Evolutionary conservation across 2,797 vertebrate species (phyloP).

Genomic region (Denticeps clupeoides): DNA sequence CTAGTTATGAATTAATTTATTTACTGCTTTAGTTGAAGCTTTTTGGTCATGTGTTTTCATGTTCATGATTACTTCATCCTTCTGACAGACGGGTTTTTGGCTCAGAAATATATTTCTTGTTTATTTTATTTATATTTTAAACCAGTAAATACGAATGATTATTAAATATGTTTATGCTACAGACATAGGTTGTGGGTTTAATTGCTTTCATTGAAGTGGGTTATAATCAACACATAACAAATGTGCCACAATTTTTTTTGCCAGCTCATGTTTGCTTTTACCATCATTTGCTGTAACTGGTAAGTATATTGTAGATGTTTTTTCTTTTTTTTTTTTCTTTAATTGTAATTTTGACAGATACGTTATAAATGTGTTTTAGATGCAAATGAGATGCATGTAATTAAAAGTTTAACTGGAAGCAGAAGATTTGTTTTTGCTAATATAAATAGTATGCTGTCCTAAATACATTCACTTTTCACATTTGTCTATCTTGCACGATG

Average conservation of each 20-base stretch:
- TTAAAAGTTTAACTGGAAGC: too few species aligned
- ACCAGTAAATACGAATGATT: slow-evolving; percentile 11
- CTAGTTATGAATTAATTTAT: too few species aligned
- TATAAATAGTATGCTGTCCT: too few species aligned
- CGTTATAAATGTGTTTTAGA: too few species aligned
- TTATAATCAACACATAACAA: slow-evolving; percentile 6
- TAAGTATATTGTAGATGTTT: not conserved
- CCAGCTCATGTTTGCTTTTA: not conserved
- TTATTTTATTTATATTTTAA: slow-evolving; percentile 2
- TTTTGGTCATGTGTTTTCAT: too few species aligned
- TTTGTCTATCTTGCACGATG: too few species aligned
- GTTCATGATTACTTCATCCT: not conserved
- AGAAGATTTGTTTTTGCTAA: too few species aligned
- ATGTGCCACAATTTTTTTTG: slow-evolving; percentile 1
- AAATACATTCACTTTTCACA: too few species aligned
- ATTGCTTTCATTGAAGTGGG: slow-evolving; percentile 15
- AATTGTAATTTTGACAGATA: too few species aligned
- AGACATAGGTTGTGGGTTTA: slow-evolving; percentile 3
- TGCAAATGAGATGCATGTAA: too few species aligned
- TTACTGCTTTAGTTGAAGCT: too few species aligned
- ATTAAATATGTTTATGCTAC: slow-evolving; percentile 19
- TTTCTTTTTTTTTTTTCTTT: too few species aligned
- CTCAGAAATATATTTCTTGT: not conserved
- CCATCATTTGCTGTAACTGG: not conserved
- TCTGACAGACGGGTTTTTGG: not conserved